Conservation (phyloP, 2,113 vertebrate genomes). For the Saccopteryx leptura region DNA sequence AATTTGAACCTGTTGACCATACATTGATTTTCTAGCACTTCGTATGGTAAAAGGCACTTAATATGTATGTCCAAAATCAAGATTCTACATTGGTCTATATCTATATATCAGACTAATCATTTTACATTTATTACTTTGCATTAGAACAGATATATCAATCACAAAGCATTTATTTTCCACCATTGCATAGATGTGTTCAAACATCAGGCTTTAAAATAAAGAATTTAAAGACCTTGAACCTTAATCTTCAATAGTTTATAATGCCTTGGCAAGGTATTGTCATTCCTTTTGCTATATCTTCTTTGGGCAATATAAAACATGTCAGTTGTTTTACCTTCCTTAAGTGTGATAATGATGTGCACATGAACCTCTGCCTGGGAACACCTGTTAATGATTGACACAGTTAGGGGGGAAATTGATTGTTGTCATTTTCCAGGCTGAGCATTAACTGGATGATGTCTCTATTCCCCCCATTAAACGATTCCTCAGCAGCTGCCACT, state of each 20-base stretch:
- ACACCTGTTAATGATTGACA: conserved; percentile 41
- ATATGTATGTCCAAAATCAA: not conserved
- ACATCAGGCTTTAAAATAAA: not conserved
- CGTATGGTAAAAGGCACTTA: not conserved
- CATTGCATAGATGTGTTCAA: not conserved
- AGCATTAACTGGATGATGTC: not conserved
- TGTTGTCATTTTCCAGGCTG: conserved; percentile 48
- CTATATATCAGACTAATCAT: not conserved
- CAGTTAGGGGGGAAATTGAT: not conserved
- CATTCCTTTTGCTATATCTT: not conserved
- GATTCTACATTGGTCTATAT: not conserved
- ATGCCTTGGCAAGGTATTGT: not conserved
- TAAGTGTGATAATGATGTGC: conserved; percentile 30
- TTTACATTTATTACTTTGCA: conserved; percentile 8
- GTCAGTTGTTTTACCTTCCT: not conserved
- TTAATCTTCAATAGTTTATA: not conserved
- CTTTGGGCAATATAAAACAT: not conserved
- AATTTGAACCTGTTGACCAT: not conserved
- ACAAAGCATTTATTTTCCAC: not conserved
- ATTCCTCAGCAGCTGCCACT: not conserved
- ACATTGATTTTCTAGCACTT: conserved; percentile 14
- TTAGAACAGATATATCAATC: not conserved
- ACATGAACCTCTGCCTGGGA: not conserved
- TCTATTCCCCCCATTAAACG: conserved; percentile 16
- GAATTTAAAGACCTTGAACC: not conserved